Conservation (phyloP, 92 coral and sea anemone genomes). For the Zoanthus sansibaricus region DNA sequence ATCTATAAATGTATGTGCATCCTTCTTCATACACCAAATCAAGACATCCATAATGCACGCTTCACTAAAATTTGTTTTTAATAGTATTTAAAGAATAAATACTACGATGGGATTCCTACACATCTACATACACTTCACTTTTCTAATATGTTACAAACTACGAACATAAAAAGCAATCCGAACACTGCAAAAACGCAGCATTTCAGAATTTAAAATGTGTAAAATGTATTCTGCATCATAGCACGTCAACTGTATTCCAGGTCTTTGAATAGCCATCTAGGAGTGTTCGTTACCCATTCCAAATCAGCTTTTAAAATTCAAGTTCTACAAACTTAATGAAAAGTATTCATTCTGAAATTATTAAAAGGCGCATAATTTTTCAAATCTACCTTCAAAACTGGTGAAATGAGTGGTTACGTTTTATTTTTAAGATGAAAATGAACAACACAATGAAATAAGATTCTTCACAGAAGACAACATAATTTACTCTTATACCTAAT, state of each 20-base stretch:
- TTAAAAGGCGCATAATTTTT: too few relatives aligned
- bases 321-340: background rate
- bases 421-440: too few relatives aligned
- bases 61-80: background rate
- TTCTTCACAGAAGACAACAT: background rate
- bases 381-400: too few relatives aligned
- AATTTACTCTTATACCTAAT: background rate
- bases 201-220: too few relatives aligned
- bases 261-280: background rate
- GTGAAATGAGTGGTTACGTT: too few relatives aligned
- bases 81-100: background rate
- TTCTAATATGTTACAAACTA: background rate
- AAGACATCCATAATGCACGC: too few relatives aligned
- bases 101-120: background rate
- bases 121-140: background rate
- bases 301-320: background rate
- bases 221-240: background rate
- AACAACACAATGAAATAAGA: too few relatives aligned
- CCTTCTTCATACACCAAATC: too few relatives aligned
- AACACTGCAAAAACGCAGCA: background rate
- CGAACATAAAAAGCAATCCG: background rate
- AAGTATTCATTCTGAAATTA: too few relatives aligned
- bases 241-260: constrained; percentile 2
- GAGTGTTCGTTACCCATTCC: too few relatives aligned
- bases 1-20: too few relatives aligned